Percentiles rank a stretch among this genome's conserved stretches.
phyloP scores from a whole-genome alignment of 2,797 vertebrate species.

The Sus cebifrons region DNA sequence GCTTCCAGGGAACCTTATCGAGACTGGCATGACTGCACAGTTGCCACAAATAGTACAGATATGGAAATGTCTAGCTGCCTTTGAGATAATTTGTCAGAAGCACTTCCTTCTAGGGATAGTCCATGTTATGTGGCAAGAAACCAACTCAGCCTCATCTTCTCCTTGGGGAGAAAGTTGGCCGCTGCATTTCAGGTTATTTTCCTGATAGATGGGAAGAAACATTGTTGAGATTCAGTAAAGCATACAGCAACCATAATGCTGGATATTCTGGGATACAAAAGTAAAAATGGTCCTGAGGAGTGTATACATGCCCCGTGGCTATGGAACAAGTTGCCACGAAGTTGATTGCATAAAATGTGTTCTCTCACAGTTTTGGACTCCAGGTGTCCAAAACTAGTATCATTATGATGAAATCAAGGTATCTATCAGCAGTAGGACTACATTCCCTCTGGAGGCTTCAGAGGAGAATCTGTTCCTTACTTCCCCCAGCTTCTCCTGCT shows the following conservation, averaged over 20 bases:
- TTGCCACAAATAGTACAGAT: background rate
- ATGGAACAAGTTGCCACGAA: background rate
- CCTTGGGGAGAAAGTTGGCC: background rate
- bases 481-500: background rate
- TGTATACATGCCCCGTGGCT: background rate
- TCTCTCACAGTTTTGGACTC: background rate
- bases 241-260: background rate
- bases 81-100: background rate
- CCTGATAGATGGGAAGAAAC: background rate
- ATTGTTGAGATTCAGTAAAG: background rate
- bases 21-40: background rate
- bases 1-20: background rate
- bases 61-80: background rate
- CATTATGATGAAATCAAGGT: background rate
- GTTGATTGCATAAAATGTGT: background rate
- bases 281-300: background rate
- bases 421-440: background rate
- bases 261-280: background rate
- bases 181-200: background rate
- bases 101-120: background rate
- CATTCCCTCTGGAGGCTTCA: accelerated
- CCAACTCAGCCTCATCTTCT: background rate
- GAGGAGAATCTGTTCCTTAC: background rate
- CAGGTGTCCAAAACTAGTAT: background rate
- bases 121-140: background rate